Evolutionary conservation across 2,113 vertebrate genomes (phyloP).

Genomic region (Myotis davidii): DNA sequence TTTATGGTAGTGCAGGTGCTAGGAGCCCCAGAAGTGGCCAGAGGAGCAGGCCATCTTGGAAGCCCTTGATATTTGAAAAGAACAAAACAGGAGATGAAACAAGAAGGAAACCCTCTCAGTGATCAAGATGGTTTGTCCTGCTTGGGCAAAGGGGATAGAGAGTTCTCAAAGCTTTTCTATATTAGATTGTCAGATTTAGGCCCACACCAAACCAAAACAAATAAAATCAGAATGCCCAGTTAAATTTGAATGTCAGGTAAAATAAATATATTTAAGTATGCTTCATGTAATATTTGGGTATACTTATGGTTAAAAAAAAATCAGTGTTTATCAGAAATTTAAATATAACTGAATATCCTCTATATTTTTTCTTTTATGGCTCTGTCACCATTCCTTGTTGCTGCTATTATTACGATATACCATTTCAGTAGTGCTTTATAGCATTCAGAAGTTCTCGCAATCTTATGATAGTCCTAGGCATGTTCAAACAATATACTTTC

Average conservation of each 20-base stretch:
- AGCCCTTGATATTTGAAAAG: not conserved
- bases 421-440: not conserved
- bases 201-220: not conserved
- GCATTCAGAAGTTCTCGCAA: not conserved
- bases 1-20: not conserved
- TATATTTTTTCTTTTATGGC: not conserved
- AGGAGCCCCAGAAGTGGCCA: not conserved
- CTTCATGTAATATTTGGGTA: not conserved
- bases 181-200: not conserved
- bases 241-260: slow-evolving; percentile 1
- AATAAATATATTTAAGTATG: not conserved
- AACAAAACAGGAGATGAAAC: not conserved
- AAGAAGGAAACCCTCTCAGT: not conserved
- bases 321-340: not conserved
- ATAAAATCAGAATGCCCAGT: not conserved
- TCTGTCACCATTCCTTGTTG: not conserved
- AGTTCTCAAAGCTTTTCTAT: not conserved
- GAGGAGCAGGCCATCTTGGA: not conserved
- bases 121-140: not conserved
- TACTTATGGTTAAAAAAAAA: not conserved
- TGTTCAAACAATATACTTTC: not conserved
- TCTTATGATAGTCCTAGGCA: not conserved
- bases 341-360: not conserved
- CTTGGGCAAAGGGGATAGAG: not conserved
- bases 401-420: not conserved